These are phyloP conservation scores for Brachyptera risi DNA, from an alignment of 2,888 invertebrate genomes.

Conservation along the genomic window DNA sequence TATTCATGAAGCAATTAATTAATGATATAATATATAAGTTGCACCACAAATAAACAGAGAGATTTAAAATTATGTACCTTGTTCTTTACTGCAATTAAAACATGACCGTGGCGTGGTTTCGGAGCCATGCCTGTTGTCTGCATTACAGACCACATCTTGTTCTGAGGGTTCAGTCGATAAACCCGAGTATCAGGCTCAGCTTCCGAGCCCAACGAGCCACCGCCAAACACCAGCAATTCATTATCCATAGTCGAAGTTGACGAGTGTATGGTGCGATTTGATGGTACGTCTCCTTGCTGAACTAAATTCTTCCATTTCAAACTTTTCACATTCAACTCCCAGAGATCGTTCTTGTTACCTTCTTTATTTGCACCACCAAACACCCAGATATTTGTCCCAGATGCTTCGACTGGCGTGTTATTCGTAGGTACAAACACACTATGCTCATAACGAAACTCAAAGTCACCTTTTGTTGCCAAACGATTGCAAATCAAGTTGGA, in stretches of 20 bases:
- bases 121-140: conserved; percentile 25
- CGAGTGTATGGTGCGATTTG: conserved; percentile 24
- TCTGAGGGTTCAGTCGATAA: conserved; percentile 18
- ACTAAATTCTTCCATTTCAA: conserved; percentile 22
- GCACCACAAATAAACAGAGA: too few species aligned
- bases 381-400: conserved; percentile 8
- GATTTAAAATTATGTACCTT: too few species aligned
- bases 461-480: conserved; percentile 11
- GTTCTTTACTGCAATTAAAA: conserved; percentile 19
- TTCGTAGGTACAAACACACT: conserved; percentile 21
- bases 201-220: conserved; percentile 21
- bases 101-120: conserved; percentile 26
- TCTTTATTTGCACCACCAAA: conserved; percentile 28
- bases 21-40: too few species aligned
- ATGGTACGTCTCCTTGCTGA: conserved; percentile 20
- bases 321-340: conserved; percentile 21
- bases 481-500: background rate
- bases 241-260: conserved; percentile 7
- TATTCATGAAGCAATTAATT: too few species aligned
- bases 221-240: conserved; percentile 24
- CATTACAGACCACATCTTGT: conserved; percentile 21
- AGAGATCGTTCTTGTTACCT: conserved; percentile 28
- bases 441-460: conserved; percentile 29
- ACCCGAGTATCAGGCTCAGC: conserved; percentile 20
- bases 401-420: background rate